These are phyloP conservation scores for Collichthys lucidus DNA, from an alignment of 2,113 vertebrate genomes.

Conservation along the genomic window DNA sequence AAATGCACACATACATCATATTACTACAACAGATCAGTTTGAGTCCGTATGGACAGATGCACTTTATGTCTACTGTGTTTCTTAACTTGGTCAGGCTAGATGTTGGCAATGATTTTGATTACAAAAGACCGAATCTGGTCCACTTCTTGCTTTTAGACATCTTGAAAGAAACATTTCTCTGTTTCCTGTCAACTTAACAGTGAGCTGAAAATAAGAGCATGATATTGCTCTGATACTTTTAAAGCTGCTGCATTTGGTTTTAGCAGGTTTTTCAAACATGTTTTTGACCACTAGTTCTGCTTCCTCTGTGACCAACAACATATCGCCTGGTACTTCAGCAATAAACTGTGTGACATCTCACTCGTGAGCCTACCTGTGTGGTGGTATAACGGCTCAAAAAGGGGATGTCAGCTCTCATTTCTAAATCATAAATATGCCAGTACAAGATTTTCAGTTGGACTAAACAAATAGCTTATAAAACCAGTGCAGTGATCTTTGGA, in stretches of 20 bases:
- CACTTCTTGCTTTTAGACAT: background rate
- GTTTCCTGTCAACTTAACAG: constrained; percentile 1
- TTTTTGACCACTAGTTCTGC: background rate
- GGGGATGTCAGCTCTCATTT: background rate
- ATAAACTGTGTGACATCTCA: too few species aligned
- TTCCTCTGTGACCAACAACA: constrained; percentile 23
- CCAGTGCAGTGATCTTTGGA: background rate
- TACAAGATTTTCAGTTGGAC: background rate
- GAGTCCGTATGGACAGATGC: background rate
- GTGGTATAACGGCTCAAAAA: constrained; percentile 1
- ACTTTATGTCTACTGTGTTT: background rate
- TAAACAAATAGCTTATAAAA: background rate
- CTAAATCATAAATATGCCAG: background rate
- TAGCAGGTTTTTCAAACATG: background rate
- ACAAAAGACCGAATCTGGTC: background rate
- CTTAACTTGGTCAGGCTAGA: too few species aligned
- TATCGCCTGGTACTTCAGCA: background rate
- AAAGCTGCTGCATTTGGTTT: constrained; percentile 7
- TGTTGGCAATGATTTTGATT: background rate
- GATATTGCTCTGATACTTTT: background rate
- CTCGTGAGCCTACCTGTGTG: too few species aligned
- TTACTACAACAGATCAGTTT: background rate
- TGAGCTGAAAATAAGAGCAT: background rate
- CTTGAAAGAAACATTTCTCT: background rate
- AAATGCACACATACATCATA: background rate